These are phyloP conservation scores for Holacanthella duospinosa DNA, from an alignment of 2,888 invertebrate genomes.

Conservation along the genomic window DNA sequence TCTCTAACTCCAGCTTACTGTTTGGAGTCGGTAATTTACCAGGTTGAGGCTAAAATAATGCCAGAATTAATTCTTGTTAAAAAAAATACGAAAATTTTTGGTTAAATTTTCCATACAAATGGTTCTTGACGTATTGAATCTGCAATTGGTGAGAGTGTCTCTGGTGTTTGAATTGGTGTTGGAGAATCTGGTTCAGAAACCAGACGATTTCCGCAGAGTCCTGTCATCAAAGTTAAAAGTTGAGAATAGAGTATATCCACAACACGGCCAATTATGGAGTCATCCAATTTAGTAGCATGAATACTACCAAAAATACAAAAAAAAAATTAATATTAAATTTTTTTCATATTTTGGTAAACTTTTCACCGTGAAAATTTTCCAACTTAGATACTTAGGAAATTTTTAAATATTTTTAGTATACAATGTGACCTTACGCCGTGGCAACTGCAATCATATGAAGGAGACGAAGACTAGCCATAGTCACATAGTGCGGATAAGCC, in stretches of 20 bases:
- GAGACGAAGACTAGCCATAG: slow-evolving; percentile 47
- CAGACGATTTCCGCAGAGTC: slow-evolving; percentile 32
- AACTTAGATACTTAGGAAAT: background rate
- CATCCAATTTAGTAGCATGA: slow-evolving; percentile 46
- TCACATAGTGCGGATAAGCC: slow-evolving; percentile 38
- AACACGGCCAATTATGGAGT: slow-evolving; percentile 45
- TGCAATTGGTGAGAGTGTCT: slow-evolving; percentile 32
- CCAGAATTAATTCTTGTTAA: background rate
- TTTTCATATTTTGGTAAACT: background rate
- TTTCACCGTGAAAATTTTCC: background rate
- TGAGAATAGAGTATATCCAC: slow-evolving; percentile 48
- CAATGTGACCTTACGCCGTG: slow-evolving; percentile 47
- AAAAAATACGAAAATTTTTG: background rate
- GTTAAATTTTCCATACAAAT: background rate
- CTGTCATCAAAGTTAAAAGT: slow-evolving; percentile 39
- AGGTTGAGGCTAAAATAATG: background rate
- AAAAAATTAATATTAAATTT: background rate
- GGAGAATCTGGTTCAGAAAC: slow-evolving; percentile 31
- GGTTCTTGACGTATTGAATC: slow-evolving; percentile 21
- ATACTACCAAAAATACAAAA: slow-evolving; percentile 39
- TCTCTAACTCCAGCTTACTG: slow-evolving; percentile 39
- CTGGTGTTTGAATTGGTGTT: slow-evolving; percentile 34
- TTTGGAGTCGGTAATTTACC: slow-evolving; percentile 24
- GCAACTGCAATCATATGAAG: slow-evolving; percentile 50
- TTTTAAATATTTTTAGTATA: background rate